Base-by-base conservation (phyloP, 1,140 invertebrate species). In the Antheraea pernyi region DNA sequence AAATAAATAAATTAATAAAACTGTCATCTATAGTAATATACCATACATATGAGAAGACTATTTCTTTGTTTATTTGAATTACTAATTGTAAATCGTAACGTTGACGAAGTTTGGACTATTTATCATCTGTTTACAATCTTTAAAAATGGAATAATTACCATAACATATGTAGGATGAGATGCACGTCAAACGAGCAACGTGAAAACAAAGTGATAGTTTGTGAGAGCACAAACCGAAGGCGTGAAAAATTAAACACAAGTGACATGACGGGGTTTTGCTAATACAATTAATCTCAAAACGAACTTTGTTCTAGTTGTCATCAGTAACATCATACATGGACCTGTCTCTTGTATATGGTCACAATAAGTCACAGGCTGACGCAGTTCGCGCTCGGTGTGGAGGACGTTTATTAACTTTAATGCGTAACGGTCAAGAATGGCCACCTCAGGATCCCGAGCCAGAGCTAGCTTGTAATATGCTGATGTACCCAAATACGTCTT, bases 301-400 rank as follows among this genome's bases (percentile, higher is more conserved):
- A 11, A 16, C 9, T n/a, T 8, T 64, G 18, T 73, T 36, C 30
- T 66, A 73, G 71, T 60, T 73, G 39, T 59, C 71, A 42, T 62
- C 64, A 19, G 65, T 69, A 11, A 69, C 71, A 63, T 42, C 67
- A 22, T 73, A 69, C 19, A 39, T 69, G 58, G 71, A 73, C 59
- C 18, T 73, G 39, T 69, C 67, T 18, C 13, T 69, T 19, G 48
- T 61, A n/a, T 73, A 73, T 22, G 71, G 71, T 19, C 59, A 37
- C 36, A 59, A 58, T 37, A 48, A 69, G 3, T 18, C 11, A 13
- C 37, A 61, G 9, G 63, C 63, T 22, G 62, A 62, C 13, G n/a
- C 39, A 7, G 7, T 73, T 9, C 65, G 71, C 18, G 71, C 58
- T 39, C n/a, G 22, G 0, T 60, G 22, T 0, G 64, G 64, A 18